Percentiles rank a stretch among this genome's conserved stretches.
These are phyloP conservation scores for Trissolcus brochymenae DNA, from an alignment of 2,888 invertebrate species.

Conservation along the genomic window DNA sequence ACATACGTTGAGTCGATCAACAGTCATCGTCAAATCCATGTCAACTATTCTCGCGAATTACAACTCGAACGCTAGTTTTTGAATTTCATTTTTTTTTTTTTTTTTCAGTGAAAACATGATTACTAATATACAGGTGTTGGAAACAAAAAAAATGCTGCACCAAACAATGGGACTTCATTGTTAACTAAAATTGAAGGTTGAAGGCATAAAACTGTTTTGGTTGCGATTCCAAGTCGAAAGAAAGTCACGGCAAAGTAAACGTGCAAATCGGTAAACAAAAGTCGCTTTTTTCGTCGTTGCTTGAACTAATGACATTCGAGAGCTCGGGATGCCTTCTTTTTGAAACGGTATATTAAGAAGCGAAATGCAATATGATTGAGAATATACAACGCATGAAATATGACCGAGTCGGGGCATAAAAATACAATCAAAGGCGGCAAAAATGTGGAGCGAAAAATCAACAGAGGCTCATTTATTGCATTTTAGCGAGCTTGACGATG, in stretches of 20 bases:
- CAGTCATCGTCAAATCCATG: no score
- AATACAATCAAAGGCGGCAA: background rate
- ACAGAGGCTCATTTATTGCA: no score
- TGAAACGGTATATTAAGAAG: constrained; percentile 3
- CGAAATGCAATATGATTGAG: constrained; percentile 5
- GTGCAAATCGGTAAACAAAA: constrained; percentile 5
- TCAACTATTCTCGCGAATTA: no score
- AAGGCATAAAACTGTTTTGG: constrained; percentile 31
- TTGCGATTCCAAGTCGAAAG: constrained; percentile 33
- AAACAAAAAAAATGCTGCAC: no score
- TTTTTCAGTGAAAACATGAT: no score
- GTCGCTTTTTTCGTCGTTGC: background rate
- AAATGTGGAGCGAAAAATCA: background rate
- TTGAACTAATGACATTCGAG: constrained; percentile 5
- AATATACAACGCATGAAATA: background rate
- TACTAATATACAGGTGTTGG: no score
- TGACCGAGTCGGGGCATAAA: background rate
- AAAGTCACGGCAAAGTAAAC: constrained; percentile 38
- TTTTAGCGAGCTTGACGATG: no score
- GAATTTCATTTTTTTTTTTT: no score
- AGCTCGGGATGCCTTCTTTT: background rate
- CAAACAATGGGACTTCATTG: background rate
- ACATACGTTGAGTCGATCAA: no score
- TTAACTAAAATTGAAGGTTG: constrained; percentile 20
- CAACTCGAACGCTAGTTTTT: no score